Evolutionary conservation across 2,113 vertebrate species (phyloP), one percentile per base, ranked within the genome.

Genomic region (Cairina moschata): DNA sequence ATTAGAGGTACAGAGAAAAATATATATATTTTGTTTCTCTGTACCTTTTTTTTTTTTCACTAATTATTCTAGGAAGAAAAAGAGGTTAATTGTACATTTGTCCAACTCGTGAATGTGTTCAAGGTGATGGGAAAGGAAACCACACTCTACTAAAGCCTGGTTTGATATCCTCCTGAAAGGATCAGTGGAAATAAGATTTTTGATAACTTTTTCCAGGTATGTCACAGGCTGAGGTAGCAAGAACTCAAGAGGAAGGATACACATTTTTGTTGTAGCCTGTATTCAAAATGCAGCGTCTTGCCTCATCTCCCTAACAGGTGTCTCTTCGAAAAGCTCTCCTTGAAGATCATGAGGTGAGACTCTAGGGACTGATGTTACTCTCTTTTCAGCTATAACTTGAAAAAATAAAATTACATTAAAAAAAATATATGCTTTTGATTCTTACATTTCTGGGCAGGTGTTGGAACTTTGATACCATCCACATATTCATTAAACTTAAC

Each of bases 241-340:
- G 18, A 21, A 9, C 18, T 75, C 0, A 2, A 88, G 59, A 62
- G n/a, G 5, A 7, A 63, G 9, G 16, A 72, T 46, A 21, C 18
- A 31, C 17, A 11, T 16, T 52, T 65, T 23, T 72, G 14, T 38
- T 82, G 29, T 38, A 83, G 17, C 11, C 8, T 68, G 21, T 83
- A 17, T 5, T 81, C 72, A 32, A 65, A 83, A 63, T n/a, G 13
- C 13, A n/a, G 13, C 25, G 11, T 69, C 14, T n/a, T 83, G 11
- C 7, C 0, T 1, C 29, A 29, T 8, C 12, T 48, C 17, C 20
- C 15, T 38, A 22, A 29, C 7, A 71, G 59, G 4, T 2, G 1
- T 29, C 11, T 4, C n/a, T 38, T 31, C 69, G 82, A 48, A 65
- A 80, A 62, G 0, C n/a, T 71, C 79, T 91, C 36, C 25, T 65